Conservation (phyloP, 1,140 invertebrate genomes). For the Drosophila nannoptera region DNA sequence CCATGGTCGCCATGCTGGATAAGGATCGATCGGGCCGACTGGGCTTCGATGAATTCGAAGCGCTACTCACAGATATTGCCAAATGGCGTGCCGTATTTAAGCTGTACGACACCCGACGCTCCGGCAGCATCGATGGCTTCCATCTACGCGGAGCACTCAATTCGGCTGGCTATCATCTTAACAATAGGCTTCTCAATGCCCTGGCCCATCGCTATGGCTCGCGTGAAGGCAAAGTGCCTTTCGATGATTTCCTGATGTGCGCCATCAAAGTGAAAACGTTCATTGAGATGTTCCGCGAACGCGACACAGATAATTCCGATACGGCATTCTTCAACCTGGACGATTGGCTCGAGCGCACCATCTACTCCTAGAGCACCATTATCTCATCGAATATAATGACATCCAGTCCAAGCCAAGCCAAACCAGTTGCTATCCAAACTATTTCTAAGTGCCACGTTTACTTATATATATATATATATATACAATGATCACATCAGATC, state of each 20-base stretch:
- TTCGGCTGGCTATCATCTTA: constrained; percentile 93
- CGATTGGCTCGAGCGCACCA: constrained; percentile 92
- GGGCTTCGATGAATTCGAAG: constrained; percentile 95
- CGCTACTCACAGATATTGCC: constrained; percentile 91
- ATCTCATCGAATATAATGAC: too few species aligned
- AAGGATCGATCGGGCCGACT: constrained; percentile 94
- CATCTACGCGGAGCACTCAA: constrained; percentile 91
- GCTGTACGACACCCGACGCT: constrained; percentile 90
- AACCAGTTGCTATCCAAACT: constrained; percentile 51
- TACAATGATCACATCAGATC: neutral
- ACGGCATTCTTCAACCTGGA: constrained; percentile 89
- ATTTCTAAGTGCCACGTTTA: constrained; percentile 68
- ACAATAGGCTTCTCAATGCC: constrained; percentile 92
- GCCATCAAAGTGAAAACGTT: constrained; percentile 95
- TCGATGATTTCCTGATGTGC: constrained; percentile 97
- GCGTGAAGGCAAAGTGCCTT: constrained; percentile 89
- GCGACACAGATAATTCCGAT: constrained; percentile 85
- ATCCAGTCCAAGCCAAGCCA: constrained; percentile 13
- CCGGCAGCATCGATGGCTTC: constrained; percentile 90
- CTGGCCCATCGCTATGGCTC: constrained; percentile 94
- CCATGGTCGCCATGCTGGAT: constrained; percentile 98
- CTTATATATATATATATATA: constrained; percentile 40
- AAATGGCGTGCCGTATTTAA: constrained; percentile 95
- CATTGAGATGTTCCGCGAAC: constrained; percentile 91
- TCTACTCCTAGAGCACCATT: constrained; percentile 81